A percentile compares a stretch with the other conserved stretches of the same genome.
phyloP scores from a whole-genome alignment of 1,140 invertebrate genomes.

The Drosophila saltans region DNA sequence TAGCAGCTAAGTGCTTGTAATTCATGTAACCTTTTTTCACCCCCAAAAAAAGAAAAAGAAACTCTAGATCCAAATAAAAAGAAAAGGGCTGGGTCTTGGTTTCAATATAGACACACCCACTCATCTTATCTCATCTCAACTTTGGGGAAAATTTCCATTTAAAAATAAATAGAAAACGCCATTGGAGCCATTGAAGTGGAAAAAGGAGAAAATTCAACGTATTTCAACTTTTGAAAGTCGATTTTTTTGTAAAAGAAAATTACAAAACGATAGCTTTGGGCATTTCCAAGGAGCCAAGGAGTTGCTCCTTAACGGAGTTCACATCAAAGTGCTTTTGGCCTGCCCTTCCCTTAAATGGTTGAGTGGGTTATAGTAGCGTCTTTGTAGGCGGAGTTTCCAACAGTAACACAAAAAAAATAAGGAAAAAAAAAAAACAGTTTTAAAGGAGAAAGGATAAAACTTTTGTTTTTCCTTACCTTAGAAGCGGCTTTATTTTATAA shows the following conservation, averaged over 20 bases:
- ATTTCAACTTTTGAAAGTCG: constrained; percentile 9
- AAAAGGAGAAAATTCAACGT: constrained; percentile 31
- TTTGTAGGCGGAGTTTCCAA: constrained; percentile 41
- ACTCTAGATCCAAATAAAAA: neutral
- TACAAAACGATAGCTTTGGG: constrained; percentile 65
- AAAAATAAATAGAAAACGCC: constrained; percentile 21
- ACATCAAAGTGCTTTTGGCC: constrained; percentile 65
- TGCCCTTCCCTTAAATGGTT: constrained; percentile 12
- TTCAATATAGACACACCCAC: neutral
- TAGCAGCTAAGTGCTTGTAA: constrained; percentile 54
- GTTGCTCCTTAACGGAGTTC: constrained; percentile 38
- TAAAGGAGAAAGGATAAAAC: neutral
- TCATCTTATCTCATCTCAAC: no score
- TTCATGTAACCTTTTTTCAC: constrained; percentile 44
- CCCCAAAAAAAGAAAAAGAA: neutral
- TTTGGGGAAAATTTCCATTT: neutral
- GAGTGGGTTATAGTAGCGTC: constrained; percentile 41
- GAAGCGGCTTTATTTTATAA: no score
- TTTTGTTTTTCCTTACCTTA: no score
- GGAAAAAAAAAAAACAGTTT: neutral
- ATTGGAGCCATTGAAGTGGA: constrained; percentile 30
- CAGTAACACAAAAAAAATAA: neutral
- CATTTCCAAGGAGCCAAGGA: constrained; percentile 30
- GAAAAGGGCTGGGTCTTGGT: constrained; percentile 9
- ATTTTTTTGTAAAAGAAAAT: constrained; percentile 45